These are phyloP conservation scores for Emys orbicularis DNA, from an alignment of 2,797 vertebrate species.

Conservation along the genomic window DNA sequence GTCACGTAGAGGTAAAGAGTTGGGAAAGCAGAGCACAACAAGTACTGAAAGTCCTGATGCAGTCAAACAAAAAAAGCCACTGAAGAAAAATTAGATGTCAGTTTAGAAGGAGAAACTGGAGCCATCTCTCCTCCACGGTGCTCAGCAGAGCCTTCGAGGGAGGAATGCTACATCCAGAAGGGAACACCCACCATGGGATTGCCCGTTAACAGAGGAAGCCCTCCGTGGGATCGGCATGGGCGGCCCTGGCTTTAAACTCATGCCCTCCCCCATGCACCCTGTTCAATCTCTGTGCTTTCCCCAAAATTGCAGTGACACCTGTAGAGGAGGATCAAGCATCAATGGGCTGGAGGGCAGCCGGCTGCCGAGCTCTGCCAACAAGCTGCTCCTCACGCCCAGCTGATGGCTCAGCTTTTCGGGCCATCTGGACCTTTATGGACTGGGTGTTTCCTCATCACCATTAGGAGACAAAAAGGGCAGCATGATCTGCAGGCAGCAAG, in stretches of 20 bases:
- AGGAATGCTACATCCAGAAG: not conserved
- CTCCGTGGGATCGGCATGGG: not conserved
- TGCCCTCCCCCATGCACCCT: not conserved
- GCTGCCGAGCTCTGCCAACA: constrained; percentile 22
- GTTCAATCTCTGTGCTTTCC: not conserved
- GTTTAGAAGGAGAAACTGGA: not conserved
- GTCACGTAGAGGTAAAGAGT: constrained; percentile 59
- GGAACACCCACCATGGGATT: not conserved
- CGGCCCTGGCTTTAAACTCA: not conserved
- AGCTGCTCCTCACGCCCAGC: not conserved
- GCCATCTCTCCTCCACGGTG: not conserved
- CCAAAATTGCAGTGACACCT: not conserved
- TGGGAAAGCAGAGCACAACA: constrained; percentile 59
- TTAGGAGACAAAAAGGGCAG: not conserved
- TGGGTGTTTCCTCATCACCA: not conserved
- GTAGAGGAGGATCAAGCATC: constrained; percentile 6
- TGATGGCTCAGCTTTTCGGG: not conserved
- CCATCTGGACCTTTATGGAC: not conserved
- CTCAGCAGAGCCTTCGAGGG: not conserved
- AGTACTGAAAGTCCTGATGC: not conserved
- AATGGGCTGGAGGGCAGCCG: not conserved
- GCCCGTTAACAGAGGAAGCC: not conserved
- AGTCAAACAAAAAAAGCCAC: constrained; percentile 10
- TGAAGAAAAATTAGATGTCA: constrained; percentile 12
- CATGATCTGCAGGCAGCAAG: not conserved